Conservation (phyloP, 2,888 invertebrate species). For the Cacoxenus indagator region DNA sequence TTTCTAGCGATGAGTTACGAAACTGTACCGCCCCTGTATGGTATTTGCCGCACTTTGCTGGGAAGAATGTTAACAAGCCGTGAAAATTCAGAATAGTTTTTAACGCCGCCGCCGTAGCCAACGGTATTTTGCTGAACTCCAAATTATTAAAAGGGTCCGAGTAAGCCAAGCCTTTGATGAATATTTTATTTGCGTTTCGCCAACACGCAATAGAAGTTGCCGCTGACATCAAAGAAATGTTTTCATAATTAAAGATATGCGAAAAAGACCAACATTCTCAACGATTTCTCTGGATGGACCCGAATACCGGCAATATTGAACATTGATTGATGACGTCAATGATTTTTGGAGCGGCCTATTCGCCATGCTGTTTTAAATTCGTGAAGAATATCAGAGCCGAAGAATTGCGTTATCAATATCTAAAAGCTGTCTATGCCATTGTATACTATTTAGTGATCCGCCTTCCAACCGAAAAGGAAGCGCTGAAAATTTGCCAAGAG, state of each 20-base stretch:
- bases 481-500: no score
- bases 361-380: slow-evolving; percentile 18
- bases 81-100: background rate
- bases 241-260: background rate
- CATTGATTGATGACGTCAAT: no score
- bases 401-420: background rate
- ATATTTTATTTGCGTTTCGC: slow-evolving; percentile 14
- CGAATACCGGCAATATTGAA: background rate
- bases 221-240: no score
- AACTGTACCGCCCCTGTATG: no score
- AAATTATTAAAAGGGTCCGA: slow-evolving; percentile 8
- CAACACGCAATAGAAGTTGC: no score
- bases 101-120: background rate
- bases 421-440: no score
- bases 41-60: no score
- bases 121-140: slow-evolving; percentile 18
- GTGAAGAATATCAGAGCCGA: slow-evolving; percentile 1
- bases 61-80: background rate
- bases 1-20: no score
- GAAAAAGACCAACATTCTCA: slow-evolving; percentile 11
- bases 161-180: slow-evolving; percentile 10
- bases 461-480: background rate
- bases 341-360: slow-evolving; percentile 26
- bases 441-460: background rate
- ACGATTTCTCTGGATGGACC: slow-evolving; percentile 13